Base-by-base conservation (phyloP, 1,140 invertebrate species). In the Zaprionus inermis region DNA sequence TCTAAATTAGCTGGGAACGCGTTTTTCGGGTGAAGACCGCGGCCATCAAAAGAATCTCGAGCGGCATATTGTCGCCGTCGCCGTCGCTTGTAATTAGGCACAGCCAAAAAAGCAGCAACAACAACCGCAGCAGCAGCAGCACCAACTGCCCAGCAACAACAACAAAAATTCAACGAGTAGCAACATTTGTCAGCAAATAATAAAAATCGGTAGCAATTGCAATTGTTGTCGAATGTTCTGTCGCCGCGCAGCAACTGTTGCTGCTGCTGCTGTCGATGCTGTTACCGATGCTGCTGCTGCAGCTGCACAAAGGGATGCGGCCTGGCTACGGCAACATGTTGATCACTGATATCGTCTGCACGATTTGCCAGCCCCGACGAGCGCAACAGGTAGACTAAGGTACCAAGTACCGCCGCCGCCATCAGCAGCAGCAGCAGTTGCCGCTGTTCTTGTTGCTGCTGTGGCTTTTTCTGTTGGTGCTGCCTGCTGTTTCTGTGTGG, bases 1-100 rank as follows among this genome's bases (percentile, higher is more conserved):
- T 90, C 88, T 90, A 91, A 90, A 90, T 90, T 90, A 88, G 80
- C 79, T 89, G 84, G 78, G 85, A 89, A 89, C 84, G 80, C 64
- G 76, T 76, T 83, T 89, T 89, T 88, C 80, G 84, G 84, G 58
- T 78, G 79, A 68, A 54, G 72, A 58, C 61, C 32, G 66, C 71
- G 68, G 79, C 80, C 78, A 88, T 89, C 83, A 88, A 86, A 86
- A 89, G 83, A 34, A 24, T 54, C 68, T 54, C 68, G 16, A 89
- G 44, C 44, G 74, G 73, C 70, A 81, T 82, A 82, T 73, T 61
- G 51, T 70, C 59, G 59, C 22, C 32, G 41, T 51, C 18, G 51
- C 49, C 66, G 28, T 55, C 7, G 38, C 64, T 76, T 79, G 79
- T 88, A 86, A 86, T 86, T 86, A 86, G 79, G 78, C 65, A 38